Conservation (phyloP, 1,140 invertebrate species). For the Apis laboriosa region DNA sequence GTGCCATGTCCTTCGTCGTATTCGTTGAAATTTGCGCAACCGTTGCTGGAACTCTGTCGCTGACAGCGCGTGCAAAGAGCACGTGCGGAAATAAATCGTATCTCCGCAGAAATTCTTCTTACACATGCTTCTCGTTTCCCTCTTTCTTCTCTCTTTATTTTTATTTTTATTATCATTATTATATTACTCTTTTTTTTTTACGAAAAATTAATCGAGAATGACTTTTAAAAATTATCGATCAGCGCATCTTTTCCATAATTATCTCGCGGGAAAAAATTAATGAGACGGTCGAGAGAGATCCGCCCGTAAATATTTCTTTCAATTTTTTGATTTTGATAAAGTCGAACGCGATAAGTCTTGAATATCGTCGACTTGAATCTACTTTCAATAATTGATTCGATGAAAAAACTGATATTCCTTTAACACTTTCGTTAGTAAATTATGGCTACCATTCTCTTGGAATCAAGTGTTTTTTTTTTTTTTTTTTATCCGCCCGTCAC, state of each 20-base stretch:
- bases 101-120: constrained; percentile 6
- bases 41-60: constrained; percentile 18
- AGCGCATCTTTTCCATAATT: background rate
- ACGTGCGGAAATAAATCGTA: constrained; percentile 47
- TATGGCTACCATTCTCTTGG: background rate
- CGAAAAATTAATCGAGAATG: background rate
- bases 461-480: too few relatives aligned
- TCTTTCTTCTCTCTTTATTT: background rate
- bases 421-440: background rate
- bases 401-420: background rate
- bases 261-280: background rate
- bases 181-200: background rate
- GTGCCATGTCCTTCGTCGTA: constrained; percentile 61
- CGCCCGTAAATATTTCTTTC: background rate
- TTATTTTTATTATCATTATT: background rate
- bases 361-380: background rate
- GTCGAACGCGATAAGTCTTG: background rate
- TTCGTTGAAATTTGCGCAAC: constrained; percentile 66
- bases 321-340: background rate
- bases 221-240: background rate
- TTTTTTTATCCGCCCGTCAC: too few relatives aligned
- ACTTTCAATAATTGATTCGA: background rate
- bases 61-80: constrained; percentile 28
- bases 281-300: background rate
- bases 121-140: background rate